Percentiles rank a stretch among this genome's conserved stretches.
Conservation (phyloP, 2,888 invertebrate species). For the Athalia cordata region DNA sequence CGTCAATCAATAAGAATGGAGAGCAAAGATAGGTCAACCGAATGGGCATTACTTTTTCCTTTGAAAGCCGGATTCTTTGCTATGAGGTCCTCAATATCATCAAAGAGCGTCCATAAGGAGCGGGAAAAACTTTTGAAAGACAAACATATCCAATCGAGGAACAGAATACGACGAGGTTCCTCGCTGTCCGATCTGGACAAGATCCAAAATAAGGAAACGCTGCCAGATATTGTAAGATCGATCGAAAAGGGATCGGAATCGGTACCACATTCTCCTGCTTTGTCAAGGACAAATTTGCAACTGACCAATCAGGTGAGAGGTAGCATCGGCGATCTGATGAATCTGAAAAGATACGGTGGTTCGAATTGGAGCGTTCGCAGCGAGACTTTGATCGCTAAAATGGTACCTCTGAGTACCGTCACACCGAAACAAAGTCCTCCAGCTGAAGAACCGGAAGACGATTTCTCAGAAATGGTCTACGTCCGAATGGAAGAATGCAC, state of each 20-base stretch:
- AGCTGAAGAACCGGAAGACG: constrained; percentile 60
- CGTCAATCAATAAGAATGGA: constrained; percentile 59
- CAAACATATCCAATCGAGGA: constrained; percentile 54
- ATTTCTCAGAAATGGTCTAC: constrained; percentile 46
- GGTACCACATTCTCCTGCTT: constrained; percentile 75
- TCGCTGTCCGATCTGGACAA: constrained; percentile 85
- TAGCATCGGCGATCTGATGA: constrained; percentile 88
- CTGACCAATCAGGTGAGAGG: constrained; percentile 71
- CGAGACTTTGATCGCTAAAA: constrained; percentile 82
- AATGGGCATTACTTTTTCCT: constrained; percentile 78
- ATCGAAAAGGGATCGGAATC: constrained; percentile 73
- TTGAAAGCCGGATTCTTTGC: constrained; percentile 77
- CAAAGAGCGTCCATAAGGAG: constrained; percentile 63
- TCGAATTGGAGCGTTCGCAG: constrained; percentile 83
- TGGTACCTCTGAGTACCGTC: constrained; percentile 85
- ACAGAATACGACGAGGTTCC: constrained; percentile 81
- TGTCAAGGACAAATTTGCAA: constrained; percentile 73
- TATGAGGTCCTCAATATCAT: constrained; percentile 75
- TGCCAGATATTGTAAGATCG: constrained; percentile 75
- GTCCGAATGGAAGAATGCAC: constrained; percentile 53
- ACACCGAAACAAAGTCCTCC: constrained; percentile 76
- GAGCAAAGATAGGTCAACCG: constrained; percentile 75
- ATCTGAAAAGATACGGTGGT: constrained; percentile 82
- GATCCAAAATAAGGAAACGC: constrained; percentile 67
- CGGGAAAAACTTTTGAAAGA: constrained; percentile 56